phyloP scores from a whole-genome alignment of 2,888 invertebrate species.

The Meandrusa payeni region DNA sequence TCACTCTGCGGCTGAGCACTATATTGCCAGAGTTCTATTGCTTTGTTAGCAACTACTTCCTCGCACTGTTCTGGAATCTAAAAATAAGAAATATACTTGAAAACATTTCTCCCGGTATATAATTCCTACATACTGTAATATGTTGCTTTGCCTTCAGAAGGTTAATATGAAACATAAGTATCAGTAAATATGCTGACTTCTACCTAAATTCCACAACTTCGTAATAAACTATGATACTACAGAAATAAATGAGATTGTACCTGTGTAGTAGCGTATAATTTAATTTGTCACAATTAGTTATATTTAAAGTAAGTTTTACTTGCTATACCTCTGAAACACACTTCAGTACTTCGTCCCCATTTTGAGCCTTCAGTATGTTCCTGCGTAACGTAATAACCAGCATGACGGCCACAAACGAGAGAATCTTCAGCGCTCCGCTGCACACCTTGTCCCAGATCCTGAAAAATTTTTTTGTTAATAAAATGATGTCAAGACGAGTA shows the following conservation, averaged over 20 bases:
- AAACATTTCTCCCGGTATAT: slow-evolving; percentile 2
- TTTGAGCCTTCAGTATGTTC: slow-evolving; percentile 83
- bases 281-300: too few relatives aligned
- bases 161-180: too few relatives aligned
- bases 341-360: slow-evolving; percentile 81
- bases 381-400: slow-evolving; percentile 86
- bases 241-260: too few relatives aligned
- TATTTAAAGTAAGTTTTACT: too few relatives aligned
- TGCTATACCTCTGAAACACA: slow-evolving; percentile 82
- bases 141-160: too few relatives aligned
- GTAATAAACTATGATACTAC: too few relatives aligned
- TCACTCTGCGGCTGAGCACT: slow-evolving; percentile 81
- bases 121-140: too few relatives aligned
- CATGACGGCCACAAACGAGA: slow-evolving; percentile 89
- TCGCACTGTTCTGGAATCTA: slow-evolving; percentile 90
- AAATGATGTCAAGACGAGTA: too few relatives aligned
- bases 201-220: too few relatives aligned
- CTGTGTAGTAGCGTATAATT: too few relatives aligned
- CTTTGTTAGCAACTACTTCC: slow-evolving; percentile 91
- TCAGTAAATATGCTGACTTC: too few relatives aligned
- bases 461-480: slow-evolving; percentile 11
- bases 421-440: slow-evolving; percentile 91
- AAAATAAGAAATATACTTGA: too few relatives aligned
- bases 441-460: slow-evolving; percentile 95
- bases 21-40: slow-evolving; percentile 92